A percentile compares a stretch with the other conserved stretches of the same genome.
phyloP scores from a whole-genome alignment of 2,888 invertebrate genomes.

The Hedychridium roseum region DNA sequence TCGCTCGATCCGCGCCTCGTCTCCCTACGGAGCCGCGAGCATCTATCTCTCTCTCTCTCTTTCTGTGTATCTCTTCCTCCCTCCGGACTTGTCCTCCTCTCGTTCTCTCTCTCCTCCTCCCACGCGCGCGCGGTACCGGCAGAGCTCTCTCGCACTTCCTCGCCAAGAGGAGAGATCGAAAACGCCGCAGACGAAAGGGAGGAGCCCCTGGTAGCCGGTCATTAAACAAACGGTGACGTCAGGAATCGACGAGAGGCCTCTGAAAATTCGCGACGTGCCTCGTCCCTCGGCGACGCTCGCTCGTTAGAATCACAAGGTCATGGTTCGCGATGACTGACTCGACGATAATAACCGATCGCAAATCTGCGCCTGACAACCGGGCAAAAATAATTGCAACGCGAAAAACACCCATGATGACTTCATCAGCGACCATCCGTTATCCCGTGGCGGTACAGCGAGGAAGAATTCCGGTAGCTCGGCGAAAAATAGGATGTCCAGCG shows the following conservation, averaged over 20 bases:
- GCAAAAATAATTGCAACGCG: no score
- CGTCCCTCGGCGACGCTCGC: conserved; percentile 1
- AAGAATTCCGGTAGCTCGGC: no score
- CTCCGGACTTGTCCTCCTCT: conserved; percentile 11
- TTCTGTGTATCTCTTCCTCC: conserved; percentile 28
- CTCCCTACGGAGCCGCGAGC: no score
- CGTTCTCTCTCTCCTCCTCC: conserved; percentile 5
- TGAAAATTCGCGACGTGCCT: conserved; percentile 1
- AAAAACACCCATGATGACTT: no score
- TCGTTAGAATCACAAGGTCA: neutral
- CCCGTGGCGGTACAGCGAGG: no score
- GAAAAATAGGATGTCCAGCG: no score
- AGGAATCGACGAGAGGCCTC: conserved; percentile 25
- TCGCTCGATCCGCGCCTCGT: conserved; percentile 29
- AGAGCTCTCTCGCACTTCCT: neutral
- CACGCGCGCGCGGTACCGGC: neutral
- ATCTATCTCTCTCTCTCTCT: conserved; percentile 47
- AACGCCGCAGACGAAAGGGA: neutral
- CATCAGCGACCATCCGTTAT: no score
- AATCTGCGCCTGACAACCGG: no score
- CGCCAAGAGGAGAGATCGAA: neutral
- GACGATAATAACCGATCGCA: no score
- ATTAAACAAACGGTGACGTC: conserved; percentile 41
- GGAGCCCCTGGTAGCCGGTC: conserved; percentile 31
- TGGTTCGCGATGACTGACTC: neutral